Conservation (phyloP, 2,113 vertebrate species). For the Hippocampus comes region DNA sequence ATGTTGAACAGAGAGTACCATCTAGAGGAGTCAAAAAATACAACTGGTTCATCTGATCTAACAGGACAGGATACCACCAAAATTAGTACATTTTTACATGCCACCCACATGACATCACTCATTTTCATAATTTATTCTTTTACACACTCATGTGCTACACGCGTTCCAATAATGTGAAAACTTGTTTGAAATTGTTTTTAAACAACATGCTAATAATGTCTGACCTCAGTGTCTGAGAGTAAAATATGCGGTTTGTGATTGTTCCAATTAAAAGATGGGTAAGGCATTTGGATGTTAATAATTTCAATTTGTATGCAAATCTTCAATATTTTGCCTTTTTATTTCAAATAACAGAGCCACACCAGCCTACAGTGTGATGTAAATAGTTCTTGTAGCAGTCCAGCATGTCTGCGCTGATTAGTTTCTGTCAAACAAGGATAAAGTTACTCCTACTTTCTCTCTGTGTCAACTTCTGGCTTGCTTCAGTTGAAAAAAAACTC, state of each 20-base stretch:
- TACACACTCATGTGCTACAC: no score
- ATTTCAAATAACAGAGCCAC: constrained; percentile 46
- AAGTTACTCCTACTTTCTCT: background rate
- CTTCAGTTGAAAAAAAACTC: no score
- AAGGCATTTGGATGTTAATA: constrained; percentile 38
- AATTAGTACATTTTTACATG: constrained; percentile 20
- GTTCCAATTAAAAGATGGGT: constrained; percentile 15
- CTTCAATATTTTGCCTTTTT: constrained; percentile 40
- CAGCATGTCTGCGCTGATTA: constrained; percentile 49
- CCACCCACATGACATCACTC: constrained; percentile 14
- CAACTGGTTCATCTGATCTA: no score
- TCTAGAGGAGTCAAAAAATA: no score
- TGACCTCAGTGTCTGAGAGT: constrained; percentile 18
- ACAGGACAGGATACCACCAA: constrained; percentile 5
- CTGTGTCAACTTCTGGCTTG: constrained; percentile 3
- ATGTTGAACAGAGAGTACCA: no score
- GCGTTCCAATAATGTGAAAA: constrained; percentile 40
- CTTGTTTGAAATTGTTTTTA: constrained; percentile 27
- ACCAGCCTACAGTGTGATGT: constrained; percentile 32
- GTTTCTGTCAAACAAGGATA: constrained; percentile 5
- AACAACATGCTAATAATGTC: constrained; percentile 32
- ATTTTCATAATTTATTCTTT: constrained; percentile 25
- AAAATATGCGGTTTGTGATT: constrained; percentile 35
- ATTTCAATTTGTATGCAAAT: constrained; percentile 75
- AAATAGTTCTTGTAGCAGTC: constrained; percentile 43